A percentile compares a stretch with the other conserved stretches of the same genome.
phyloP scores from a whole-genome alignment of 2,888 invertebrate genomes.

The Lithophane ornitopus region DNA sequence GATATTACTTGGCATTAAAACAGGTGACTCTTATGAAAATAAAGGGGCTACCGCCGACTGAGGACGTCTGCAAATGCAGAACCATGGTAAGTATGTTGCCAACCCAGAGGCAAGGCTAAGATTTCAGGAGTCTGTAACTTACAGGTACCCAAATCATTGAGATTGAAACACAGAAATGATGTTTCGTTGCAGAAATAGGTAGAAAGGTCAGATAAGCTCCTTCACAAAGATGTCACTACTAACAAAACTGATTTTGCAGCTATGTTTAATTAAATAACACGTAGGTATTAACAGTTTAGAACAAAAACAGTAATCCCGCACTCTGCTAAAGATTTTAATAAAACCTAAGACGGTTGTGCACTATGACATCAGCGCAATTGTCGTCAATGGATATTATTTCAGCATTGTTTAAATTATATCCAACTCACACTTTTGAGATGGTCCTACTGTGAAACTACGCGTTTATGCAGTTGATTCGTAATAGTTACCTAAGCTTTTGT shows the following conservation, averaged over 20 bases:
- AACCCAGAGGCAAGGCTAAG: neutral
- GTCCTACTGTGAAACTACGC: neutral
- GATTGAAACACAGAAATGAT: neutral
- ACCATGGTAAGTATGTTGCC: neutral
- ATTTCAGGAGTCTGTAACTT: neutral
- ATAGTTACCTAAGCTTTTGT: neutral
- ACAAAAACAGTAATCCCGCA: neutral
- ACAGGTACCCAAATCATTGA: neutral
- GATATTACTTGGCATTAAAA: neutral
- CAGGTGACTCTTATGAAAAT: neutral
- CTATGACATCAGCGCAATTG: constrained; percentile 2
- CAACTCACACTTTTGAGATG: neutral
- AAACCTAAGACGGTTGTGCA: neutral
- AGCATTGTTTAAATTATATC: neutral
- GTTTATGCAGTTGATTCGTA: neutral
- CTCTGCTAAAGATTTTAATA: neutral
- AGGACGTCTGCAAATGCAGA: neutral
- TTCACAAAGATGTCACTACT: neutral
- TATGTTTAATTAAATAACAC: neutral
- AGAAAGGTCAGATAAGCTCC: no score
- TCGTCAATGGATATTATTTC: constrained; percentile 1
- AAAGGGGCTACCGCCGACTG: neutral
- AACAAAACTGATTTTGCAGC: neutral
- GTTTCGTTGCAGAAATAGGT: neutral
- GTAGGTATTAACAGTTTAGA: neutral